A percentile compares a stretch with the other conserved stretches of the same genome.
Conservation (phyloP, 2,113 vertebrate species). For the Cynoglossus semilaevis region DNA sequence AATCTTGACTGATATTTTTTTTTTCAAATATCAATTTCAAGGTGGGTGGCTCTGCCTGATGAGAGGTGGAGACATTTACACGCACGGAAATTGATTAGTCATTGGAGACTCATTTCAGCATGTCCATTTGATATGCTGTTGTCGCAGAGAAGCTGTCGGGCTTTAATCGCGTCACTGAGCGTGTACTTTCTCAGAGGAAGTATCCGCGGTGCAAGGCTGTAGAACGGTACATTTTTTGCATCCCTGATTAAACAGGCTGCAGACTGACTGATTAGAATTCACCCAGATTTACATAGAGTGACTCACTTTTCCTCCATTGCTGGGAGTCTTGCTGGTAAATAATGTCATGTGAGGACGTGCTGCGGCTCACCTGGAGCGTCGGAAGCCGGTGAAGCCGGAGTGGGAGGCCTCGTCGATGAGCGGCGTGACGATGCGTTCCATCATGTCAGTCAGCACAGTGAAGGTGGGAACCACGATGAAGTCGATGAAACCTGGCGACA, state of each 20-base stretch:
- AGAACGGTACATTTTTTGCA: conserved; percentile 15
- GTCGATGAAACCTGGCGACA: conserved; percentile 90
- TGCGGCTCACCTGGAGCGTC: conserved; percentile 83
- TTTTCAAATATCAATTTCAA: conserved; percentile 65
- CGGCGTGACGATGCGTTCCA: conserved; percentile 91
- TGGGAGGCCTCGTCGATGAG: conserved; percentile 88
- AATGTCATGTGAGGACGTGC: background rate
- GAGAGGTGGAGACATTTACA: conserved; percentile 56
- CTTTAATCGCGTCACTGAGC: conserved; percentile 28
- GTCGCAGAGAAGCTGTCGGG: conserved; percentile 29
- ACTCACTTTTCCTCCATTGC: conserved; percentile 16
- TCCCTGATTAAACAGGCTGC: conserved; percentile 10
- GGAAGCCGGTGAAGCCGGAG: conserved; percentile 79
- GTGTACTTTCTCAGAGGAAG: conserved; percentile 15
- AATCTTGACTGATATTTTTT: no score
- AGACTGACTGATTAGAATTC: conserved; percentile 25
- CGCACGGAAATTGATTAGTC: conserved; percentile 52
- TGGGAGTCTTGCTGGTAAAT: background rate
- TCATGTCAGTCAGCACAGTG: conserved; percentile 95
- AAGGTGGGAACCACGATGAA: conserved; percentile 98
- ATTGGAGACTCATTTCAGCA: conserved; percentile 46
- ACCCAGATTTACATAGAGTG: conserved; percentile 5
- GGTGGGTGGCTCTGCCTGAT: conserved; percentile 50
- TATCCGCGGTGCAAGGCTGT: conserved; percentile 6
- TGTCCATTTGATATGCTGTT: conserved; percentile 48